Evolutionary conservation across 2,797 vertebrate species (phyloP).

Genomic region (Odontamblyopus lacepedii): DNA sequence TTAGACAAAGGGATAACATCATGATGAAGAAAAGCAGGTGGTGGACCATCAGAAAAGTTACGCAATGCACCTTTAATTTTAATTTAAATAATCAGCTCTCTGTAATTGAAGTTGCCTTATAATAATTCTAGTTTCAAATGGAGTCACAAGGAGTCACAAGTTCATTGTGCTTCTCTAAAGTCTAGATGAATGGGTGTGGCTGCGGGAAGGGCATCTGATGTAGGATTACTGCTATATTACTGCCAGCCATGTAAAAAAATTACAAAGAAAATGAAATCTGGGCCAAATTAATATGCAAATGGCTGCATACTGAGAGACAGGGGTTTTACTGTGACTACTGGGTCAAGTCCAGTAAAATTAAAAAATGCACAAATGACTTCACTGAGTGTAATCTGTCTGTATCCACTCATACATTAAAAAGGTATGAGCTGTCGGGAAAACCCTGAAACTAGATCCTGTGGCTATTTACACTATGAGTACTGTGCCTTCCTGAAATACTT

Average conservation of each 20-base stretch:
- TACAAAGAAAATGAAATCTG: background rate
- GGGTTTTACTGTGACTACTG: background rate
- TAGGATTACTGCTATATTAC: background rate
- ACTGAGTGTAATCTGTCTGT: background rate
- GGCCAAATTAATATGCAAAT: constrained; percentile 4
- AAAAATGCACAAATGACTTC: background rate
- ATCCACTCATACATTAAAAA: background rate
- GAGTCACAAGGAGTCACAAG: background rate
- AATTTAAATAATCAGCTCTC: too few relatives aligned
- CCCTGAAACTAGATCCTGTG: constrained; percentile 46
- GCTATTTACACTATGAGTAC: constrained; percentile 7
- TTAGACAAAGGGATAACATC: too few relatives aligned
- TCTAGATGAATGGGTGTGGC: background rate
- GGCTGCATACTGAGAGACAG: background rate
- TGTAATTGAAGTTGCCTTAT: too few relatives aligned
- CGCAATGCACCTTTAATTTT: too few relatives aligned
- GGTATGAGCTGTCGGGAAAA: constrained; percentile 46
- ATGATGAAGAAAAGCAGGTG: too few relatives aligned
- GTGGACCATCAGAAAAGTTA: too few relatives aligned
- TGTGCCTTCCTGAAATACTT: constrained; percentile 54
- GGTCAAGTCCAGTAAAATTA: background rate
- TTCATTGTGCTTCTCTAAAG: background rate
- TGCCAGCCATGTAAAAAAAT: constrained; percentile 1
- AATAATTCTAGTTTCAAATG: background rate
- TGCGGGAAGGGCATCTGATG: background rate